These are phyloP conservation scores for Andrena chrysosceles DNA, from an alignment of 2,888 invertebrate species.

Conservation along the genomic window DNA sequence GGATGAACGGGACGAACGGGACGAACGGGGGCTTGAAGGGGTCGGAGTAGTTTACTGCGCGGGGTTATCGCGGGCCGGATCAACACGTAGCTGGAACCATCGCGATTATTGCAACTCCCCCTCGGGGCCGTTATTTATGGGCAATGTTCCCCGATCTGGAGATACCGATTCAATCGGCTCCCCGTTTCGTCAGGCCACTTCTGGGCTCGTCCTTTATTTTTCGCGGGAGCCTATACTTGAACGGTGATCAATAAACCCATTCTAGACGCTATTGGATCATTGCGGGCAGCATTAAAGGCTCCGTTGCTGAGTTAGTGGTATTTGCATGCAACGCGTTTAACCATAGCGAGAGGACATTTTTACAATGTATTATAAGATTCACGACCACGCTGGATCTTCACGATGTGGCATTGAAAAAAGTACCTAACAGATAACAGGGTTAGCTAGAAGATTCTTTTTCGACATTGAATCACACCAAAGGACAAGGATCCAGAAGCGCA, in stretches of 20 bases:
- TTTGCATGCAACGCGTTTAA: background rate
- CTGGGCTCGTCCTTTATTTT: slow-evolving; percentile 10
- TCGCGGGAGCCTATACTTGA: background rate
- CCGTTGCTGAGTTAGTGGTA: slow-evolving; percentile 2
- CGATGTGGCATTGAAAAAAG: background rate
- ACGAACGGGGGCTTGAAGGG: slow-evolving; percentile 36
- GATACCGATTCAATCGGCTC: slow-evolving; percentile 27
- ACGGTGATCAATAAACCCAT: slow-evolving; percentile 19
- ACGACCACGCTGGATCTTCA: background rate
- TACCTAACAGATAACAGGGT: no score
- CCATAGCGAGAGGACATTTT: no score
- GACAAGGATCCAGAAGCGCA: no score
- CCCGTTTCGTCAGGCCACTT: slow-evolving; percentile 2
- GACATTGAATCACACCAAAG: no score
- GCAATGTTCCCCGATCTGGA: background rate
- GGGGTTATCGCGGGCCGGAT: slow-evolving; percentile 53
- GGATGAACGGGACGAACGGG: slow-evolving; percentile 35
- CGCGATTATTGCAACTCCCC: slow-evolving; percentile 42
- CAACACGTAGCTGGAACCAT: slow-evolving; percentile 50
- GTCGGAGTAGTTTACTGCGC: slow-evolving; percentile 42
- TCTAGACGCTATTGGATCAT: slow-evolving; percentile 13
- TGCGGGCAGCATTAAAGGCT: background rate
- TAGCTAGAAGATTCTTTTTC: no score
- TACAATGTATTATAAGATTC: background rate
- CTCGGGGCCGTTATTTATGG: slow-evolving; percentile 33